Evolutionary conservation across 2,797 vertebrate species (phyloP).

Genomic region (Chiroxiphia lanceolata): DNA sequence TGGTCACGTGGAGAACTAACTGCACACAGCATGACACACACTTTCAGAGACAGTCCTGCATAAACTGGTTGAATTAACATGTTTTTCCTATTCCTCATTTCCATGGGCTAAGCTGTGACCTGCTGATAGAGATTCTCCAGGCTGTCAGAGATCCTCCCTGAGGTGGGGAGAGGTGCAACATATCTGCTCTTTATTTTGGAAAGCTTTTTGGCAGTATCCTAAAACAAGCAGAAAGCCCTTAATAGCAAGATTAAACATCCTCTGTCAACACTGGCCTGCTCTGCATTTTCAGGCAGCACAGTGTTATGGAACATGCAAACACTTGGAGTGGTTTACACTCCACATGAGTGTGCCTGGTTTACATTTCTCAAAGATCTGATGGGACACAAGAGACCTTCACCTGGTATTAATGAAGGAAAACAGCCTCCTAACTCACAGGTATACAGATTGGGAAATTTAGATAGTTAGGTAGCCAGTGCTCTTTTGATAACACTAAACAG

Average conservation of each 20-base stretch:
- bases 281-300: neutral
- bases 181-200: slow-evolving; percentile 20
- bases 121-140: neutral
- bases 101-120: neutral
- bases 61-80: neutral
- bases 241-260: neutral
- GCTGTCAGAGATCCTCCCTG: neutral
- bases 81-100: neutral
- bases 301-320: neutral
- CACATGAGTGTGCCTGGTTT: neutral
- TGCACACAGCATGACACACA: neutral
- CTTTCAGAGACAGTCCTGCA: neutral
- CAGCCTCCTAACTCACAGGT: neutral
- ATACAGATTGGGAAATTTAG: neutral
- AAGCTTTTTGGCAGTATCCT: neutral
- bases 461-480: neutral
- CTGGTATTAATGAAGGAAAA: neutral
- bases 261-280: neutral
- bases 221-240: neutral
- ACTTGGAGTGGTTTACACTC: neutral
- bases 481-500: neutral
- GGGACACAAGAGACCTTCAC: neutral
- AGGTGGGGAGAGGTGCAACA: neutral
- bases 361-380: neutral
- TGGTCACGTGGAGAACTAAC: neutral